Percentiles rank a stretch among this genome's conserved stretches.
phyloP scores from a whole-genome alignment of 2,113 vertebrate genomes.

The Fulica atra region DNA sequence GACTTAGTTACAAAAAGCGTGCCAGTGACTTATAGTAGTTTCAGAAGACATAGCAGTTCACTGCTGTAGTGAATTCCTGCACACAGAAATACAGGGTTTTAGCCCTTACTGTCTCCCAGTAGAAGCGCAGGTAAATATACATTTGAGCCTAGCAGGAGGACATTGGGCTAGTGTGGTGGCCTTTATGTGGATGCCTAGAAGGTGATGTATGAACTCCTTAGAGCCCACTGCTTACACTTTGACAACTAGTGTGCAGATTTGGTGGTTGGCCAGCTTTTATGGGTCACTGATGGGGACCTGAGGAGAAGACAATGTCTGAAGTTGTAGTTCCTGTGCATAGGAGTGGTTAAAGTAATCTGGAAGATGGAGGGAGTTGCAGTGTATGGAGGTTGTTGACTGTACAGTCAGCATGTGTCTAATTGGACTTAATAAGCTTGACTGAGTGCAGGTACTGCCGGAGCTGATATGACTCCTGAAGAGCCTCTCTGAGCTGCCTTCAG shows the following conservation, averaged over 20 bases:
- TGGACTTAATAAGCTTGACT: conserved; percentile 24
- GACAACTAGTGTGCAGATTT: rapidly evolving
- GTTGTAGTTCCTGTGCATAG: rapidly evolving
- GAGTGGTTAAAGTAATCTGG: not conserved
- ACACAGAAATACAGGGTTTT: not conserved
- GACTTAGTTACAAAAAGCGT: not conserved
- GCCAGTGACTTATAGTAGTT: not conserved
- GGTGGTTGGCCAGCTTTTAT: not conserved
- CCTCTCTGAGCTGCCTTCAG: conserved; percentile 4
- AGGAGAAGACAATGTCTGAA: not conserved
- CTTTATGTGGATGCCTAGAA: not conserved
- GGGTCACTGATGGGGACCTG: not conserved
- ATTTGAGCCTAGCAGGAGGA: rapidly evolving
- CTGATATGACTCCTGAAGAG: not conserved
- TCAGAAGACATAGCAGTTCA: not conserved
- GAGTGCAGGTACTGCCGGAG: conserved; percentile 5
- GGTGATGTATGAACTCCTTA: not conserved
- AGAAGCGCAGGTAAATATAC: not conserved
- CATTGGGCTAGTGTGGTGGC: not conserved
- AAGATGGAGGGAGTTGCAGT: not conserved
- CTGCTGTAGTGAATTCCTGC: not conserved
- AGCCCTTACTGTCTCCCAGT: not conserved
- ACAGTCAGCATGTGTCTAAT: not conserved
- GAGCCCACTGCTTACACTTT: rapidly evolving
- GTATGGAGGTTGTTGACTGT: not conserved